Evolutionary conservation across 2,113 vertebrate genomes (phyloP).

Genomic region (Centropristis striata): DNA sequence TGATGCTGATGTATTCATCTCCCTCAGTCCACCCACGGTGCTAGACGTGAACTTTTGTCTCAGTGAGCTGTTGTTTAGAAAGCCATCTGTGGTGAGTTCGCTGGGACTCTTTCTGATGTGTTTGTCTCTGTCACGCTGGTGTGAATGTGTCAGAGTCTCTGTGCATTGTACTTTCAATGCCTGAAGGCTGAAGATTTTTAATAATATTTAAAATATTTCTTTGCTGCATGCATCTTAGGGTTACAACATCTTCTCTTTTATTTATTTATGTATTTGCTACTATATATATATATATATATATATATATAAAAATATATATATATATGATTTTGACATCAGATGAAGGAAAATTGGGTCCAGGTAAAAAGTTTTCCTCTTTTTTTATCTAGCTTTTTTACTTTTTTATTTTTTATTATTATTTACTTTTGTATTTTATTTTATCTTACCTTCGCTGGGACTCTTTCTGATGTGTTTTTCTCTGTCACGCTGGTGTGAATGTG

Average conservation of each 20-base stretch:
- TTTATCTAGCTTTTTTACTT: too few species aligned
- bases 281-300: too few species aligned
- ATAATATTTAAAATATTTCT: too few species aligned
- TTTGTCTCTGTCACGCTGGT: constrained; percentile 33
- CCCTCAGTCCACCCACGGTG: constrained; percentile 57
- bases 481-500: constrained; percentile 45
- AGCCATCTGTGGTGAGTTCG: constrained; percentile 46
- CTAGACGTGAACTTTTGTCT: constrained; percentile 48
- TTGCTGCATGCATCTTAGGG: too few species aligned
- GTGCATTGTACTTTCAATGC: constrained; percentile 1
- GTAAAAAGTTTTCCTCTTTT: too few species aligned
- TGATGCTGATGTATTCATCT: constrained; percentile 36
- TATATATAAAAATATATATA: too few species aligned
- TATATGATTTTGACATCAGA: too few species aligned
- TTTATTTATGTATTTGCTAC: too few species aligned
- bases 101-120: constrained; percentile 41
- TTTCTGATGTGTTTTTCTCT: constrained; percentile 38
- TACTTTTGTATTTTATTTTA: too few species aligned
- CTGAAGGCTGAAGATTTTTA: background rate
- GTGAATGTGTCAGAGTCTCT: constrained; percentile 37
- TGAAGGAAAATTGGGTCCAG: too few species aligned
- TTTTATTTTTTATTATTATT: too few species aligned
- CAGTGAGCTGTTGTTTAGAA: constrained; percentile 17
- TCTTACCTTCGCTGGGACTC: constrained; percentile 33
- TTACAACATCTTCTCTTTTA: too few species aligned